Conservation (phyloP, 1,140 invertebrate genomes). For the Cryptotermes secundus region DNA sequence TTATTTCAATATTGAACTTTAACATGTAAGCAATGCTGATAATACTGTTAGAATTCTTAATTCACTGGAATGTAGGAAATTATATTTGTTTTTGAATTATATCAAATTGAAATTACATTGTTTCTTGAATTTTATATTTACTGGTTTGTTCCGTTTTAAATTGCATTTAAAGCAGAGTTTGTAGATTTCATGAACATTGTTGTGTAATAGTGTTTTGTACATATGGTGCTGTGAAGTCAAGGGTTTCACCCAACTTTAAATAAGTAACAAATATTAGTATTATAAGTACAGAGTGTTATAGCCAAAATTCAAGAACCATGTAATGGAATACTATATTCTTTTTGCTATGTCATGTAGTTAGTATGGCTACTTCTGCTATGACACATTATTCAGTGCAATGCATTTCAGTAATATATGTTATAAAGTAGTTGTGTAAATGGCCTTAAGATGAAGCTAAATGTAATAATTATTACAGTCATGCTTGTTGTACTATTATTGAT, state of each 20-base stretch:
- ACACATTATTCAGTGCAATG: neutral
- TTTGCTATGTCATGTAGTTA: neutral
- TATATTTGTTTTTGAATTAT: neutral
- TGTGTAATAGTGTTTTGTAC: neutral
- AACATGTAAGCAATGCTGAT: neutral
- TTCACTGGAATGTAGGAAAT: neutral
- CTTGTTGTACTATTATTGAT: neutral
- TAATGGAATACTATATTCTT: neutral
- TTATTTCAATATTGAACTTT: neutral
- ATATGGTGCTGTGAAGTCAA: neutral
- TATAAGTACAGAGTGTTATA: neutral
- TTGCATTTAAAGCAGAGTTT: neutral
- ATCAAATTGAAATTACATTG: neutral
- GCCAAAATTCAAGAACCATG: neutral
- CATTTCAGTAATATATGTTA: neutral
- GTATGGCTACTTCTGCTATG: neutral
- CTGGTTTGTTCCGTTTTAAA: neutral
- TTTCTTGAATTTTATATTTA: neutral
- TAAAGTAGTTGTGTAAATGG: neutral
- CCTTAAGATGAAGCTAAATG: neutral
- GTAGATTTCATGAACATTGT: neutral
- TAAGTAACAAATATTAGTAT: neutral
- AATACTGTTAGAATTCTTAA: neutral
- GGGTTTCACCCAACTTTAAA: neutral
- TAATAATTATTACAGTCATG: constrained; percentile 6